Evolutionary conservation across 2,113 vertebrate genomes (phyloP).

Genomic region (Castor canadensis): DNA sequence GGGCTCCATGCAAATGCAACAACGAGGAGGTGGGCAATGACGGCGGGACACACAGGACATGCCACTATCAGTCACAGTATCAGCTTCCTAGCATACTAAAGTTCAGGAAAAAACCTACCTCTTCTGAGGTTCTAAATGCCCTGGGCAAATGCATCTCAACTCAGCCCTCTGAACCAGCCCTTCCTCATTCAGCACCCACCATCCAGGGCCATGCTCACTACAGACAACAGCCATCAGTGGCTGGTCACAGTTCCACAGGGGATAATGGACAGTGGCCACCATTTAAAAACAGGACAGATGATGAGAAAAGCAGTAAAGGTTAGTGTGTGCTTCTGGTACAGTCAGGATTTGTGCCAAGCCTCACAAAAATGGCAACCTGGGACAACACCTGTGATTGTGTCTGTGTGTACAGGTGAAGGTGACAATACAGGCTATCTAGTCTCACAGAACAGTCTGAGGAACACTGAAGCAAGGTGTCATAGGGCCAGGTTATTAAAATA

Average conservation of each 20-base stretch:
- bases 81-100: neutral
- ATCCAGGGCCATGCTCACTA: neutral
- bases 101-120: accelerated
- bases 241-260: neutral
- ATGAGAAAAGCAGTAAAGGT: neutral
- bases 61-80: neutral
- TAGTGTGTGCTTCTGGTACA: accelerated
- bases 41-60: accelerated
- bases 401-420: neutral
- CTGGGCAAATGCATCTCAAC: too few relatives aligned
- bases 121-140: accelerated
- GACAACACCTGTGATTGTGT: too few relatives aligned
- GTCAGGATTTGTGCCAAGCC: neutral
- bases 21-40: neutral
- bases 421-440: neutral
- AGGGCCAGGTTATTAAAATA: neutral
- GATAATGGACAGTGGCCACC: neutral
- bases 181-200: neutral
- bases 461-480: neutral
- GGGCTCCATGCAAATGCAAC: neutral
- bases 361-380: accelerated
- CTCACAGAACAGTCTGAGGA: neutral
- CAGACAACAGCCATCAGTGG: neutral
- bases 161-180: neutral
- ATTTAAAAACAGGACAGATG: neutral